These are phyloP conservation scores for Pristionchus japonicus DNA, from an alignment of 2,888 invertebrate species.

Conservation along the genomic window DNA sequence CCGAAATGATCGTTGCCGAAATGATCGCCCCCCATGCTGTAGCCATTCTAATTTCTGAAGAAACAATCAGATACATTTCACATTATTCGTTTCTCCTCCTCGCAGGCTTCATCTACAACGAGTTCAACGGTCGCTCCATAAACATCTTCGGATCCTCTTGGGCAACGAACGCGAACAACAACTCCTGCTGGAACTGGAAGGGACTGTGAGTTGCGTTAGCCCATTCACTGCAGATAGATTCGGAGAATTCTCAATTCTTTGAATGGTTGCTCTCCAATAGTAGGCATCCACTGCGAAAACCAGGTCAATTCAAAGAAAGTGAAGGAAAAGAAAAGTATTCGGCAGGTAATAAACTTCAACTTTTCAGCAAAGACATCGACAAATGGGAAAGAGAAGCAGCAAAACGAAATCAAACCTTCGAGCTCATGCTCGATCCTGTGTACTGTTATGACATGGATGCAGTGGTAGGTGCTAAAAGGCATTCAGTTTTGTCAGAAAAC, in stretches of 20 bases:
- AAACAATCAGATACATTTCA: too few species aligned
- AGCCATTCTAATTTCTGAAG: too few species aligned
- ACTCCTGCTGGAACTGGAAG: background rate
- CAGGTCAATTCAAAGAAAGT: background rate
- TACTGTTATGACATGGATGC: background rate
- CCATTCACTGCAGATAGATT: too few species aligned
- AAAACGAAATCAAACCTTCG: background rate
- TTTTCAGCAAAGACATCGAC: background rate
- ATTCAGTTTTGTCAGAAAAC: too few species aligned
- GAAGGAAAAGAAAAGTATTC: background rate
- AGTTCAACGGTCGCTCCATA: conserved; percentile 93
- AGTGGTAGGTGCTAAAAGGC: background rate
- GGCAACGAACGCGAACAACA: conserved; percentile 40
- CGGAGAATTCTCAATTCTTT: too few species aligned
- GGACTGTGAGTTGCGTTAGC: conserved; percentile 23
- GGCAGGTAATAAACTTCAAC: too few species aligned
- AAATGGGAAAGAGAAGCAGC: background rate
- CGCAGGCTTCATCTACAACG: conserved; percentile 88
- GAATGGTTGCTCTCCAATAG: too few species aligned
- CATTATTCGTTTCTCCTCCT: too few species aligned
- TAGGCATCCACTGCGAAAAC: too few species aligned
- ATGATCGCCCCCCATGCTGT: too few species aligned
- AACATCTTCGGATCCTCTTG: conserved; percentile 88
- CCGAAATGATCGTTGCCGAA: too few species aligned
- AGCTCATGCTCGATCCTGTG: background rate